phyloP scores from a whole-genome alignment of 30 jellyfish, hydroid and myxozoan species.

The Chironex yamaguchii region DNA sequence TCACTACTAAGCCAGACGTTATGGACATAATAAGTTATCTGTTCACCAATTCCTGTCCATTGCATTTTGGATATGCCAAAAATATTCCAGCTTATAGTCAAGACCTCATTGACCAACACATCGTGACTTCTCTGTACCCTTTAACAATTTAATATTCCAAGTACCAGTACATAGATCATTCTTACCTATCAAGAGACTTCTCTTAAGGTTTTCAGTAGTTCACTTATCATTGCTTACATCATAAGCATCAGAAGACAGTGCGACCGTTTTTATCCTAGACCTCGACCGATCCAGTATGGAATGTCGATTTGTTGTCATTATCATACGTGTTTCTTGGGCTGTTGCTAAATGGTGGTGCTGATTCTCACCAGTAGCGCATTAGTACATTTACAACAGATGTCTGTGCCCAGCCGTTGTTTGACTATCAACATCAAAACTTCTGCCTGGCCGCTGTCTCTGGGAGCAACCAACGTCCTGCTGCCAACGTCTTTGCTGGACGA shows the following conservation, averaged over 20 bases:
- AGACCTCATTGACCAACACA: neutral
- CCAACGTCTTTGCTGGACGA: neutral
- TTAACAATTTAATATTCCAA: neutral
- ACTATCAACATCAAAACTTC: neutral
- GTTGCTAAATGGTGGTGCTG: neutral
- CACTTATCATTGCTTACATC: neutral
- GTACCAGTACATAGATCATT: neutral
- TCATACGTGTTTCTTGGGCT: neutral
- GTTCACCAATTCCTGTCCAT: neutral
- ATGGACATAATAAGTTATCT: neutral
- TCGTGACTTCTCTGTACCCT: neutral
- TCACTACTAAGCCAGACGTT: neutral
- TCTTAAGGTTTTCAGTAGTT: neutral
- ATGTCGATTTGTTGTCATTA: neutral
- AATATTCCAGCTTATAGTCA: neutral
- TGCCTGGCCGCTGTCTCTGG: neutral
- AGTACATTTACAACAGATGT: too few species aligned
- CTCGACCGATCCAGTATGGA: neutral
- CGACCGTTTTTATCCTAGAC: neutral
- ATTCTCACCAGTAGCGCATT: neutral
- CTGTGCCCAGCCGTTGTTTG: neutral
- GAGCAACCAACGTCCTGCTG: neutral
- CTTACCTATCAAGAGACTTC: neutral
- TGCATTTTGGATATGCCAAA: neutral
- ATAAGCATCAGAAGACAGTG: neutral